Percentiles rank a stretch among this genome's conserved stretches.
Conservation (phyloP, 2,113 vertebrate species). For the Chionodraco myersi region DNA sequence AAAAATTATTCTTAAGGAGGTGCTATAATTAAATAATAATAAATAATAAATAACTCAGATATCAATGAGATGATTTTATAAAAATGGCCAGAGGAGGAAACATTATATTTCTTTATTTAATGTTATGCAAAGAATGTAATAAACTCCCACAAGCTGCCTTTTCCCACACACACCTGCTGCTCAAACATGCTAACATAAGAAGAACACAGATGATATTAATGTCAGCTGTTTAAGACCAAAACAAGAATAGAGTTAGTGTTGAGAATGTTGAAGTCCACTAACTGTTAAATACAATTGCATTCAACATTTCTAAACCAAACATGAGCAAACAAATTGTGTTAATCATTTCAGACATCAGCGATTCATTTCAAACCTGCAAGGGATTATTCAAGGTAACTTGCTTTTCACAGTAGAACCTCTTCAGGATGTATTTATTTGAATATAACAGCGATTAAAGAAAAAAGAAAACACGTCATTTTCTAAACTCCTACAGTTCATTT, state of each 20-base stretch:
- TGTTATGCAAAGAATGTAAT: not conserved
- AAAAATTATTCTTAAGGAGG: not conserved
- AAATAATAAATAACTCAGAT: not conserved
- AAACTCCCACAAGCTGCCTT: not conserved
- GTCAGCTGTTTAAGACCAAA: not conserved
- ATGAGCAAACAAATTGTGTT: no score
- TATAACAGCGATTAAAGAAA: not conserved
- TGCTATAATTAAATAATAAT: not conserved
- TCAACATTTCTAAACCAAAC: not conserved
- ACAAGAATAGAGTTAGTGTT: not conserved
- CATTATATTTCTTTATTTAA: not conserved
- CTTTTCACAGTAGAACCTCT: not conserved
- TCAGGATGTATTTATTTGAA: not conserved
- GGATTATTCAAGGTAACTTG: not conserved
- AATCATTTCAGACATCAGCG: not conserved
- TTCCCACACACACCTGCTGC: not conserved
- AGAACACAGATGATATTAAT: not conserved
- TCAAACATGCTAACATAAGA: not conserved
- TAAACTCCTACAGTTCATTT: not conserved
- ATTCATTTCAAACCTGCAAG: not conserved
- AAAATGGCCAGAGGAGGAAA: not conserved
- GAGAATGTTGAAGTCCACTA: not conserved
- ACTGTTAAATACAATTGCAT: not conserved
- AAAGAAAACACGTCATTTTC: not conserved
- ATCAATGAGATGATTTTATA: not conserved